Percentiles rank a stretch among this genome's conserved stretches.
Evolutionary conservation across 2,797 vertebrate genomes (phyloP).

Genomic region (Varecia variegata): DNA sequence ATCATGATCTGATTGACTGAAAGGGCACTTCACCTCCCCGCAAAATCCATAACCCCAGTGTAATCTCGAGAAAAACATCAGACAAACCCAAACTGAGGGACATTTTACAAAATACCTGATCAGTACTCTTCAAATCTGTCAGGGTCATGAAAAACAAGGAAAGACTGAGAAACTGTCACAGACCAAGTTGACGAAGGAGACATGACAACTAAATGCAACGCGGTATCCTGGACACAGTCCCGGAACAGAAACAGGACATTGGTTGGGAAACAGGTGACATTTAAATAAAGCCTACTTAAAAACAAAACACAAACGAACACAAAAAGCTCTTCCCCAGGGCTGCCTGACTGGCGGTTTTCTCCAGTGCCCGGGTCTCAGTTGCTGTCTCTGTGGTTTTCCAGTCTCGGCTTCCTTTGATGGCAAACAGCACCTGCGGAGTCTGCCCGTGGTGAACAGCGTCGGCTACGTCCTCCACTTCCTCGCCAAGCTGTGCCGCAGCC

Average conservation of each 20-base stretch:
- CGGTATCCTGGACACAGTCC: neutral
- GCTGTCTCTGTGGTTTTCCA: conserved; percentile 71
- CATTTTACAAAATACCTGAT: neutral
- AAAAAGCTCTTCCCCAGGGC: neutral
- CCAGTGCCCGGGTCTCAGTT: neutral
- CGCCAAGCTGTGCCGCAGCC: conserved; percentile 95
- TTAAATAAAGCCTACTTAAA: neutral
- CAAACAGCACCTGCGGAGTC: conserved; percentile 94
- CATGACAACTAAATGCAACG: fast-evolving
- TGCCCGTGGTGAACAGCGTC: conserved; percentile 96
- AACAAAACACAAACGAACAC: neutral
- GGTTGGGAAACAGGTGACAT: neutral
- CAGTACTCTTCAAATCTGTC: neutral
- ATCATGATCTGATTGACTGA: no score
- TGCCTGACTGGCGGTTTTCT: neutral
- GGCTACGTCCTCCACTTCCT: conserved; percentile 97
- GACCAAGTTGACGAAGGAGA: neutral
- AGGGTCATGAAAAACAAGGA: neutral
- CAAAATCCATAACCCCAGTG: neutral
- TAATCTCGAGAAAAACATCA: neutral
- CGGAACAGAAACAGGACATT: neutral
- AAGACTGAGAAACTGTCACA: neutral
- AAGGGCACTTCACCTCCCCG: neutral
- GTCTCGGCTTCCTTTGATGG: conserved; percentile 96
- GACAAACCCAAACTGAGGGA: neutral